Conservation (phyloP, 2,888 invertebrate genomes). For the Latrodectus elegans region DNA sequence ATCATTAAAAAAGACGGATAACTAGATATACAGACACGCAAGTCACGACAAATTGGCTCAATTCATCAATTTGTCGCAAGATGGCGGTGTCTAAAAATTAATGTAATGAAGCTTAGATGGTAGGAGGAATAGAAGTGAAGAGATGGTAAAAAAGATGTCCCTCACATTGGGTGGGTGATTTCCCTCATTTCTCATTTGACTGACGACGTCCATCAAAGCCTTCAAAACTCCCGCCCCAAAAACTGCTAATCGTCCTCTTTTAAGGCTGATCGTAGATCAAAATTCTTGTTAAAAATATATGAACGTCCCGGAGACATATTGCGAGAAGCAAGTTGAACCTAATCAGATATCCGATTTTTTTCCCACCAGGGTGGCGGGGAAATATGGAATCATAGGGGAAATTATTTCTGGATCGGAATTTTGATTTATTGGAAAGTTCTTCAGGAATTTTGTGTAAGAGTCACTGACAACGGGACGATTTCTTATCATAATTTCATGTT, state of each 20-base stretch:
- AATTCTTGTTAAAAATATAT: slow-evolving; percentile 59
- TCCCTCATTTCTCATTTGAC: slow-evolving; percentile 59
- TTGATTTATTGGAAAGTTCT: neutral
- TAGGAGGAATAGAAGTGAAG: neutral
- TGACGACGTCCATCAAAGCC: slow-evolving; percentile 49
- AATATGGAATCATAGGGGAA: neutral
- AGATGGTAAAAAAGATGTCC: neutral
- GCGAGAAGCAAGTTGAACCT: slow-evolving; percentile 11
- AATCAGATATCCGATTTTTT: slow-evolving; percentile 11
- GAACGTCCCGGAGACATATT: neutral
- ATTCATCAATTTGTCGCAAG: slow-evolving; percentile 66
- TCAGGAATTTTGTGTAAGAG: neutral
- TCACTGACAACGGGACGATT: neutral
- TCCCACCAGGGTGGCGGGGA: neutral
- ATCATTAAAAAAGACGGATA: slow-evolving; percentile 60
- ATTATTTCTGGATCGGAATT: neutral
- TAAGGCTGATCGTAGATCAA: slow-evolving; percentile 51
- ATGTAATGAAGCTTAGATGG: slow-evolving; percentile 37
- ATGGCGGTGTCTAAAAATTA: slow-evolving; percentile 55
- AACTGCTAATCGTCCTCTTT: slow-evolving; percentile 60
- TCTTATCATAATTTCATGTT: neutral
- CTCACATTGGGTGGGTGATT: slow-evolving; percentile 43
- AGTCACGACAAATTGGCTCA: slow-evolving; percentile 34
- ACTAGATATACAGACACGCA: slow-evolving; percentile 43
- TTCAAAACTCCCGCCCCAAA: slow-evolving; percentile 24